Evolutionary conservation across 2,113 vertebrate species (phyloP), one percentile per base, ranked within the genome.

Genomic region (Apteryx owenii): DNA sequence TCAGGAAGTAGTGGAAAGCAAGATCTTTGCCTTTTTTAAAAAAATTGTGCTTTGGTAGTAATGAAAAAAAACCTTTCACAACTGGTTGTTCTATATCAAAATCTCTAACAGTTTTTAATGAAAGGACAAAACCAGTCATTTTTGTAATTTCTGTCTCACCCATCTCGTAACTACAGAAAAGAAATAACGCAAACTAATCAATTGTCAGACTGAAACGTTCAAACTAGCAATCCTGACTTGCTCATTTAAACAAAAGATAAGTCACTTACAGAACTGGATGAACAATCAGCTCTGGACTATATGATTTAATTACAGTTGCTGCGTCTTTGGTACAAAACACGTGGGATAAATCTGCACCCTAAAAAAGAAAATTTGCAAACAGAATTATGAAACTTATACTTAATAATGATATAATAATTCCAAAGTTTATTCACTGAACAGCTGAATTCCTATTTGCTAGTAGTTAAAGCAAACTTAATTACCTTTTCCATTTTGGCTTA

Each of bases 291-390:
- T 99, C 99, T 18, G 99, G 99, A 96, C 99, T 99, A 95, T 99
- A 99, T 2, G 99, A 99, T 95, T 99, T 99, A 97, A 99, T 99
- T 71, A 99, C 99, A 65, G 98, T 97, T 16, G 99, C 99, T 56
- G 99, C 99, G 75, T 99, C 99, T 98, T 98, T 99, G 98, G 99
- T 98, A 98, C 99, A 99, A 98, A 99, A 99, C 40, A 99, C 99
- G 17, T 99, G 99, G 80, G 99, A 99, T 93, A 99, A 96, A 95
- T 99, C 99, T 46, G 99, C 99, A n/a, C 99, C 99, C 99, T 99
- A 95, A 96, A 62, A 95, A 88, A 85, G 14, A 80, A 95, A 86
- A 91, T 85, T 82, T 75, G 36, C 10, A 85, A 86, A 95, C 7
- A 97, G 23, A 42, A 72, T 94, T 92, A 88, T 36, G 9, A 73